Base-by-base conservation (phyloP, 2,113 vertebrate genomes). In the Prionailurus bengalensis region DNA sequence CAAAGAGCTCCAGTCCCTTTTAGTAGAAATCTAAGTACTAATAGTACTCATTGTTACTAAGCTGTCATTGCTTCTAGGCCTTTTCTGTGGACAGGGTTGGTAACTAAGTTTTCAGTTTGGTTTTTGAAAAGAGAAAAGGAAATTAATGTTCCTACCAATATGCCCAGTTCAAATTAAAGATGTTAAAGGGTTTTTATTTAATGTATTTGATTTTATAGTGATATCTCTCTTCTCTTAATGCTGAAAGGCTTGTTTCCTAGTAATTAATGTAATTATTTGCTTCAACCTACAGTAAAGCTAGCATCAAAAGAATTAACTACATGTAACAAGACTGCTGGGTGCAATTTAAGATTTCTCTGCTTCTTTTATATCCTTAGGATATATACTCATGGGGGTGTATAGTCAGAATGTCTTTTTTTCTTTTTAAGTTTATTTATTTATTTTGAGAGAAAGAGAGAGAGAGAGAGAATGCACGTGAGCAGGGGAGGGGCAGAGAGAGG, bases 191-290 rank as follows among this genome's bases (percentile, higher is more conserved):
- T 48, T 65, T 86, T 86, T 86, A 92, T 61, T 73, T 83, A 42
- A 51, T 89, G 27, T 63, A 39, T 93, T 93, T 89, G 7, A 79
- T 55, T 95, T 68, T 78, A 79, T 73, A 80, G 58, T 91, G 16
- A 13, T 70, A 31, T 80, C 33, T 92, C 19, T 88, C 65, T 94
- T 81, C 36, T 95, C 19, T 92, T 55, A 42, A 88, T 23, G n/a
- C 71, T 85, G 42, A 80, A 90, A 84, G 13, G 73, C 76, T 92
- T 89, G 42, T 5, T 79, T 88, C 39, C 76, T 88, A 55, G 70
- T 93, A 91, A 82, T n/a, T 91, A 86, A 87, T 36, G 83, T 68
- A 76, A 78, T 89, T 76, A 31, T 73, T 96, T 95, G 53, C 55
- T 96, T 97, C 95, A 73, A 58, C 29, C 29, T 45, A 42, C 21